phyloP scores from a whole-genome alignment of 2,797 vertebrate species.

The Liasis olivaceus region DNA sequence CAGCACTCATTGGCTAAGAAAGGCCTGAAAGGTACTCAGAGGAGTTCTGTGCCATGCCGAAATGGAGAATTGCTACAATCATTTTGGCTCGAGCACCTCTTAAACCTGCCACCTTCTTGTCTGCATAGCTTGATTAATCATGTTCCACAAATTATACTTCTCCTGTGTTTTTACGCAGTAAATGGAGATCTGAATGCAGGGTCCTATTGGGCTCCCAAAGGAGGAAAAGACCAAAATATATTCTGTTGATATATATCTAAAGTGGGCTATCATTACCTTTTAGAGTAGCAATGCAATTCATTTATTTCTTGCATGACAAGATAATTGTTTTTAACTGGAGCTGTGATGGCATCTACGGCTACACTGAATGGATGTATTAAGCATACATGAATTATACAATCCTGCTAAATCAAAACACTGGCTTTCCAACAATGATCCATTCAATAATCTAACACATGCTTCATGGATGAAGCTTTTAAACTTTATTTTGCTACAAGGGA shows the following conservation, averaged over 20 bases:
- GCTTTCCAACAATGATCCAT: neutral
- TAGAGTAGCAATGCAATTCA: neutral
- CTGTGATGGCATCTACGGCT: neutral
- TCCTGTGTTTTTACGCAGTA: neutral
- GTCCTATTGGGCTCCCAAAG: neutral
- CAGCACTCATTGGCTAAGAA: neutral
- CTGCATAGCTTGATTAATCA: neutral
- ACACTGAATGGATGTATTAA: neutral
- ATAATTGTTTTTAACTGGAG: neutral
- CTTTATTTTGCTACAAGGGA: neutral
- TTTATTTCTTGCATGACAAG: neutral
- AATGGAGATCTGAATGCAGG: constrained; percentile 4
- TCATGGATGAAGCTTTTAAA: neutral
- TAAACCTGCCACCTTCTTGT: neutral
- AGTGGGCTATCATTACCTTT: neutral
- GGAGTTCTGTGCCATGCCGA: neutral
- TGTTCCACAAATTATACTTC: neutral
- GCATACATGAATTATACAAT: neutral
- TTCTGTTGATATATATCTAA: neutral
- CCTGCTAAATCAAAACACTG: neutral
- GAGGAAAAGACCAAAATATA: neutral
- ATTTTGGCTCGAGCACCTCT: neutral
- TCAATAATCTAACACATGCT: neutral
- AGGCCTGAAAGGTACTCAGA: neutral
- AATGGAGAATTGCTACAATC: neutral